phyloP scores from a whole-genome alignment of 2,888 invertebrate genomes.

The Eristalinus aeneus region DNA sequence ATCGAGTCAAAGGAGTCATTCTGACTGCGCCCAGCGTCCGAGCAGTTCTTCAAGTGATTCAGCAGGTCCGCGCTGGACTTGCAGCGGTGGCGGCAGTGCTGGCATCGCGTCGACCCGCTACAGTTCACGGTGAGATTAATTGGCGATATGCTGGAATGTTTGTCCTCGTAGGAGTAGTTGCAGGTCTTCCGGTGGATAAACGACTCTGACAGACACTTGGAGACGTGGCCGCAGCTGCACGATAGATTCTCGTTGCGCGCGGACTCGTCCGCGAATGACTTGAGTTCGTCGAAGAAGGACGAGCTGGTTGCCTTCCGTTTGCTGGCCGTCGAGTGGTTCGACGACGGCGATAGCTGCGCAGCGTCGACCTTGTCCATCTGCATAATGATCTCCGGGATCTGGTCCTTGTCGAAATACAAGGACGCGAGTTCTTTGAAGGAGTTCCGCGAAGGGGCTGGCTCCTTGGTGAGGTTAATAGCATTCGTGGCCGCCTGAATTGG shows the following conservation, averaged over 20 bases:
- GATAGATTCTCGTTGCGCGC: slow-evolving; percentile 85
- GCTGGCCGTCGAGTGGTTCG: slow-evolving; percentile 73
- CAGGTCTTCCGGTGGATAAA: slow-evolving; percentile 89
- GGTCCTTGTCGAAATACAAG: slow-evolving; percentile 77
- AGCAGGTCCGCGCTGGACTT: slow-evolving; percentile 91
- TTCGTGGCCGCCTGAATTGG: slow-evolving; percentile 82
- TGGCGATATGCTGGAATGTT: slow-evolving; percentile 76
- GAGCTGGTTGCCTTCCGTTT: slow-evolving; percentile 82
- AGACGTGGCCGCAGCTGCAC: slow-evolving; percentile 88
- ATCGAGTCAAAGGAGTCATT: slow-evolving; percentile 80
- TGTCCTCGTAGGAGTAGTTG: slow-evolving; percentile 79
- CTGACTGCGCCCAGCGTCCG: slow-evolving; percentile 81
- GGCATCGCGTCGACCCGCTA: slow-evolving; percentile 88
- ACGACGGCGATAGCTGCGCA: slow-evolving; percentile 75
- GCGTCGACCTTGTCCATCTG: slow-evolving; percentile 75
- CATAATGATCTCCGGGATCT: slow-evolving; percentile 73
- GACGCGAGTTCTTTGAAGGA: slow-evolving; percentile 83
- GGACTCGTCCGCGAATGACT: slow-evolving; percentile 85
- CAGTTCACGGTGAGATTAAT: slow-evolving; percentile 79
- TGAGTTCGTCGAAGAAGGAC: slow-evolving; percentile 91
- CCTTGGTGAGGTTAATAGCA: slow-evolving; percentile 79
- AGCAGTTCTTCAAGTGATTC: slow-evolving; percentile 88
- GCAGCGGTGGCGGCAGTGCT: slow-evolving; percentile 92
- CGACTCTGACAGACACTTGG: slow-evolving; percentile 90
- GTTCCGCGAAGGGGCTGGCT: slow-evolving; percentile 77